Percentiles rank a stretch among this genome's conserved stretches.
These are phyloP conservation scores for Tetramorium simillimum DNA, from an alignment of 1,140 invertebrate species.

Conservation along the genomic window DNA sequence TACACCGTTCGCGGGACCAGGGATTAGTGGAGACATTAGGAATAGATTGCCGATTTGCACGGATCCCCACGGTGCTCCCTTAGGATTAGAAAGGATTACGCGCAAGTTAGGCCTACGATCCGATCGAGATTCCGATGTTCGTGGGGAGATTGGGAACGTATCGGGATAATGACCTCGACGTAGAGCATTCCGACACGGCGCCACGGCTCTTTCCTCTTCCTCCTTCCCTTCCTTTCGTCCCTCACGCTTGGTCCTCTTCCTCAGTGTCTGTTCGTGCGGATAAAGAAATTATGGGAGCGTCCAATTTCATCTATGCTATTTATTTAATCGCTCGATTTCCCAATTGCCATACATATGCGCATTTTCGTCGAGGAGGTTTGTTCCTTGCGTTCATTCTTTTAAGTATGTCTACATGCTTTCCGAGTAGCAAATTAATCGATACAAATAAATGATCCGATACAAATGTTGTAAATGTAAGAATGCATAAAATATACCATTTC, in stretches of 20 bases:
- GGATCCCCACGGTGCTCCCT: conserved; percentile 74
- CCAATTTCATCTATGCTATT: conserved; percentile 8
- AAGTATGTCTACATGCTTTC: neutral
- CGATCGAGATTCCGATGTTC: conserved; percentile 46
- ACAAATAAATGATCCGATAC: neutral
- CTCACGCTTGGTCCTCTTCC: neutral
- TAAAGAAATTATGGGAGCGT: conserved; percentile 43
- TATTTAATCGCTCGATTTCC: conserved; percentile 12
- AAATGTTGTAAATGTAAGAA: neutral
- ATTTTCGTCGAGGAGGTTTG: neutral
- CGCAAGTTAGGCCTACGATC: conserved; percentile 41
- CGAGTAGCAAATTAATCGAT: neutral
- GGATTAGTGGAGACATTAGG: conserved; percentile 80
- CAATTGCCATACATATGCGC: neutral
- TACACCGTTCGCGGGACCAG: conserved; percentile 58
- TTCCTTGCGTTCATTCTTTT: neutral
- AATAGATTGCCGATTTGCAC: conserved; percentile 79
- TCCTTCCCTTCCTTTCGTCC: neutral
- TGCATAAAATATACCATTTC: neutral
- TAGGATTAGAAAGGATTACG: conserved; percentile 50
- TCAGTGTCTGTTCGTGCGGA: neutral
- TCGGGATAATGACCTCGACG: conserved; percentile 42
- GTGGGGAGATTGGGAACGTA: conserved; percentile 29
- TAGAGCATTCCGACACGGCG: conserved; percentile 5
- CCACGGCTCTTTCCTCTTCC: neutral